Conservation (phyloP, 92 coral and sea anemone genomes). For the Diadumene lineata region DNA sequence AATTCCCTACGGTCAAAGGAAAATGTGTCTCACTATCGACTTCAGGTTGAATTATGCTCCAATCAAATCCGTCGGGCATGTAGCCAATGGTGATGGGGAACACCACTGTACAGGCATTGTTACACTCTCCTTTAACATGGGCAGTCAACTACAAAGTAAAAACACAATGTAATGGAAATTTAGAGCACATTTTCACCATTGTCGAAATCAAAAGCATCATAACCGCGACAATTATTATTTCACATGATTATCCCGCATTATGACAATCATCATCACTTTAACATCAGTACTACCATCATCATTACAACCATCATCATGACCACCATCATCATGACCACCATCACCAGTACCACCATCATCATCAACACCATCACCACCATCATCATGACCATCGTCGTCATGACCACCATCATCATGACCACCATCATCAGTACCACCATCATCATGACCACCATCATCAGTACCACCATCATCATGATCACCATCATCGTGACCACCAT, state of each 20-base stretch:
- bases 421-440: neutral
- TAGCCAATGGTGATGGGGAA: constrained; percentile 19
- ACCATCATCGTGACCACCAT: neutral
- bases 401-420: neutral
- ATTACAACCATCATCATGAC: neutral
- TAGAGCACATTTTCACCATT: neutral
- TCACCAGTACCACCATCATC: neutral
- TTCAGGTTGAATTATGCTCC: too few relatives aligned
- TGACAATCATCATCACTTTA: neutral
- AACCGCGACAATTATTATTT: neutral
- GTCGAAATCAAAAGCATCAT: neutral
- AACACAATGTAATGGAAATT: too few relatives aligned
- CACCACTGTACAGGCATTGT: neutral
- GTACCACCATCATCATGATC: neutral
- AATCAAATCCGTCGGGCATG: too few relatives aligned
- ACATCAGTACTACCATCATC: neutral
- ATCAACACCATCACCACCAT: neutral
- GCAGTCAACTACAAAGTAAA: constrained; percentile 5
- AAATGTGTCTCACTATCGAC: too few relatives aligned
- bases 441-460: neutral
- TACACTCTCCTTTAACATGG: constrained; percentile 7
- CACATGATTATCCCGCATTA: neutral
- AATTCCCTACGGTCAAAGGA: too few relatives aligned
- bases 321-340: neutral
- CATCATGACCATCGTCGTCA: neutral